Evolutionary conservation across 2,113 vertebrate species (phyloP), one percentile per base, ranked within the genome.

Genomic region (Montifringilla adamsi): DNA sequence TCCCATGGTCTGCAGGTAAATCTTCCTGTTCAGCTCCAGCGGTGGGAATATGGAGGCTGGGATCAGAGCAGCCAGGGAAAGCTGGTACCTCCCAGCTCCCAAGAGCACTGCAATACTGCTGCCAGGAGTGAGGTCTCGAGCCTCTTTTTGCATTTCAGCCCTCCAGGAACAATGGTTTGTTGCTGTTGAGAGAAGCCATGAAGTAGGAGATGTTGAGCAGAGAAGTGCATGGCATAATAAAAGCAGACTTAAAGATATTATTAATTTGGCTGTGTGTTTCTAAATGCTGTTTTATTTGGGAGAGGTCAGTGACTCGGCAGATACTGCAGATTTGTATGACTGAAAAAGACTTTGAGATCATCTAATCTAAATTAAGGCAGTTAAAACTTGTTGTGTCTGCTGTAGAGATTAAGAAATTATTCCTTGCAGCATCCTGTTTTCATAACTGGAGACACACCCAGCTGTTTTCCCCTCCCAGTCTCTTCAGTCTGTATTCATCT

Each of bases 351-450:
- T 47, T 70, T 93, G 86, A 91, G 84, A 92, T 97, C 91, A 95
- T 93, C 68, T 81, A 60, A 81, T 94, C 80, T 95, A 89, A 96
- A 91, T 92, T 89, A 72, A 90, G 86, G 81, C 73, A 4, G 5
- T 94, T 96, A 84, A 81, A 92, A 86, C 13, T 84, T 93, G 72
- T 77, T 95, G 52, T 83, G 72, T 90, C 94, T 96, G 68, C 89
- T 84, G 19, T 27, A 81, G 86, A 95, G 76, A 94, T 93, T 76
- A 94, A 96, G 93, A 91, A 94, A 94, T 95, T 75, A 96, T 72
- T 96, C 87, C 86, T 95, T 91, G 60, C 80, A 95, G 93, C 91
- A 92, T 97, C 84, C 91, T 91, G 95, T 95, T 95, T 97, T 95
- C 44, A 28, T 87, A 75, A 82, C 41, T 87, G 35, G 64, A 63